These are phyloP conservation scores for Merops nubicus DNA, from an alignment of 2,113 vertebrate species.

Conservation along the genomic window DNA sequence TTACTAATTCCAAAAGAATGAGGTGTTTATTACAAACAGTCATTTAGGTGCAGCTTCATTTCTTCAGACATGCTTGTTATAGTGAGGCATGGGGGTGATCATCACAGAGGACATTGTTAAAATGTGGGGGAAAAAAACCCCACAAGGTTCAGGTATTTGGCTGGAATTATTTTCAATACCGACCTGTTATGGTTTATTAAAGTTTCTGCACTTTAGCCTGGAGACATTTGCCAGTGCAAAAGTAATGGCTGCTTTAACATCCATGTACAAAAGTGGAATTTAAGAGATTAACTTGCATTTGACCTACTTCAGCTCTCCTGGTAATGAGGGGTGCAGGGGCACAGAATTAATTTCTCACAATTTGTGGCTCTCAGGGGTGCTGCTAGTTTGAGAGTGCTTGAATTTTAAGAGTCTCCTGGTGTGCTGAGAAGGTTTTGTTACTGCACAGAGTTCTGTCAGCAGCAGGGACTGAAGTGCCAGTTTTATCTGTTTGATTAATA, in stretches of 20 bases:
- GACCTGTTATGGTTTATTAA: slow-evolving; percentile 69
- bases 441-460: slow-evolving; percentile 51
- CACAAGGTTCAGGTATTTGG: slow-evolving; percentile 7
- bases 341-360: slow-evolving; percentile 87
- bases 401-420: slow-evolving; percentile 82
- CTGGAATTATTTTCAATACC: slow-evolving; percentile 53
- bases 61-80: background rate
- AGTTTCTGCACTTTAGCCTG: slow-evolving; percentile 69
- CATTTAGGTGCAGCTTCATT: background rate
- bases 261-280: slow-evolving; percentile 81
- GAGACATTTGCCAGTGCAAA: slow-evolving; percentile 68
- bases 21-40: background rate
- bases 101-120: background rate
- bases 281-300: slow-evolving; percentile 87
- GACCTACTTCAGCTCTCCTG: slow-evolving; percentile 83
- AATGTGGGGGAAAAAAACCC: background rate
- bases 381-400: slow-evolving; percentile 83
- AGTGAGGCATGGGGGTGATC: background rate
- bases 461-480: slow-evolving; percentile 46
- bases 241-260: slow-evolving; percentile 73
- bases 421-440: slow-evolving; percentile 71
- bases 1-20: background rate
- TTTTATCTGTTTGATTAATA: slow-evolving; percentile 68
- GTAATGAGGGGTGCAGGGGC: slow-evolving; percentile 84
- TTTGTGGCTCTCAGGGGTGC: slow-evolving; percentile 86